These are phyloP conservation scores for Crotophaga sulcirostris DNA, from an alignment of 2,113 vertebrate species.

Conservation along the genomic window DNA sequence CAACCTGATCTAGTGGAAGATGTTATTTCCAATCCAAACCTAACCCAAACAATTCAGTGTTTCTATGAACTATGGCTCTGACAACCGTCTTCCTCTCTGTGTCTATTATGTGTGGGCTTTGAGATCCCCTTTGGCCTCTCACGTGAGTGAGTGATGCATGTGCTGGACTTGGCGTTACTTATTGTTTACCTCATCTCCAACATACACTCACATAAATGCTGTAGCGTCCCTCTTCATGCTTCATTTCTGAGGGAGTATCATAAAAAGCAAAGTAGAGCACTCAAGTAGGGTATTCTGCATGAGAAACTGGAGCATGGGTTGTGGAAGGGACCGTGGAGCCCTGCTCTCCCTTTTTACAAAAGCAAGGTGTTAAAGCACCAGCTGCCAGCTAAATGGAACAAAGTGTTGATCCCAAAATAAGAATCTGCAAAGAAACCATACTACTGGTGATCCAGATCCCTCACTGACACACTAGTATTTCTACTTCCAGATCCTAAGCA, in stretches of 20 bases:
- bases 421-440: background rate
- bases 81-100: background rate
- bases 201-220: background rate
- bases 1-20: background rate
- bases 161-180: background rate
- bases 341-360: background rate
- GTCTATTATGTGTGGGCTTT: background rate
- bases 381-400: background rate
- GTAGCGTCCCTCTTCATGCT: background rate
- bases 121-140: background rate
- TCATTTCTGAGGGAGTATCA: background rate
- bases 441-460: no score
- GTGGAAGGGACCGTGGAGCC: background rate
- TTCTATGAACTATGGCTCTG: background rate
- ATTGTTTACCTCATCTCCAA: background rate
- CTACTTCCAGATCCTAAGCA: background rate
- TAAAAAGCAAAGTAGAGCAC: background rate
- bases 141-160: background rate
- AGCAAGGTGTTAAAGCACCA: background rate
- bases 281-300: background rate
- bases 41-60: no score
- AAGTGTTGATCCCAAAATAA: background rate
- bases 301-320: background rate
- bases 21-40: no score
- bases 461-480: background rate